Evolutionary conservation across 2,797 vertebrate genomes (phyloP).

Genomic region (Pipistrellus pygmaeus): DNA sequence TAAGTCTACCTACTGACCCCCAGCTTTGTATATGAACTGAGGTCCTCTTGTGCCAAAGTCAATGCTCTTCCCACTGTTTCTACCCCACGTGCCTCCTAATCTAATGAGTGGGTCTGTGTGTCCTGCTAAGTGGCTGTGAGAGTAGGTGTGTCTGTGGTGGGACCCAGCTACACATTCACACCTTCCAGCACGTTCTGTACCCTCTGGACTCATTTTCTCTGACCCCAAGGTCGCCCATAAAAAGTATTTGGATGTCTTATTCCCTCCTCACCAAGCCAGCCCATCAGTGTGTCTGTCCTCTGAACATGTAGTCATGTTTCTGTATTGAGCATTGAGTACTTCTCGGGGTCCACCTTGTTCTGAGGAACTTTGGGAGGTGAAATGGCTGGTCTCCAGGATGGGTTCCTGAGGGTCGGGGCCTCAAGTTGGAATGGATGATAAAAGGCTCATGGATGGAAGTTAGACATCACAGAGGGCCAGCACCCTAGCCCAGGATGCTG

Average conservation of each 20-base stretch:
- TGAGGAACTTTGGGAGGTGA: not conserved
- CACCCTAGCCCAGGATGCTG: not conserved
- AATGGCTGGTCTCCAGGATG: not conserved
- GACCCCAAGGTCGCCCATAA: not conserved
- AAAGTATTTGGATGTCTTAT: not conserved
- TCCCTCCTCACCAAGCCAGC: not conserved
- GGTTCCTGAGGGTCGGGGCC: not conserved
- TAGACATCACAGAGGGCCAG: not conserved
- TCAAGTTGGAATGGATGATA: no score
- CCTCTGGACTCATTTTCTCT: conserved; percentile 1
- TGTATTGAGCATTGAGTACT: not conserved
- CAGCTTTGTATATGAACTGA: not conserved
- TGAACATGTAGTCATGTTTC: not conserved
- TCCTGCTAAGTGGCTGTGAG: not conserved
- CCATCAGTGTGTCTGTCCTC: not conserved
- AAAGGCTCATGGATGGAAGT: not conserved
- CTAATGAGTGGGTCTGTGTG: not conserved
- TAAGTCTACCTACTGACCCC: not conserved
- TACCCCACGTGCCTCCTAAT: not conserved
- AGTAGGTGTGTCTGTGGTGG: not conserved
- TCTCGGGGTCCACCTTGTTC: not conserved
- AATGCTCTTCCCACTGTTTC: not conserved
- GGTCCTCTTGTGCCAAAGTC: not conserved
- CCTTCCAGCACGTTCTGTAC: not conserved
- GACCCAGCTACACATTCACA: not conserved